These are phyloP conservation scores for Microdon myrmicae DNA, from an alignment of 2,888 invertebrate species.

Conservation along the genomic window DNA sequence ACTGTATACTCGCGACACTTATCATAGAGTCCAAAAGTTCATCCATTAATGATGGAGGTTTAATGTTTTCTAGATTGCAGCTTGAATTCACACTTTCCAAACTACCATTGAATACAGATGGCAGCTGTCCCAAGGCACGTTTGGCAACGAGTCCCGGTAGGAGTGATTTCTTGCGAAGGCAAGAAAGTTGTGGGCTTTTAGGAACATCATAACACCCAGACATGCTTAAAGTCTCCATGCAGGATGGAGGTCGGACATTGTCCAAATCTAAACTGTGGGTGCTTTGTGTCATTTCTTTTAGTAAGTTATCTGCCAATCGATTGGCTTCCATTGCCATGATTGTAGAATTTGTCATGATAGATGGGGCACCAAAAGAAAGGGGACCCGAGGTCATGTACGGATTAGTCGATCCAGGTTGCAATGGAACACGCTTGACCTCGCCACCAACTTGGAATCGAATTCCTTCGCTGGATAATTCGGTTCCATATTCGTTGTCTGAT, in stretches of 20 bases:
- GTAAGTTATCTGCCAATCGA: conserved; percentile 72
- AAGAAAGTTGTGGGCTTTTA: conserved; percentile 60
- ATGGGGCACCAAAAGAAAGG: conserved; percentile 69
- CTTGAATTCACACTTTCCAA: conserved; percentile 73
- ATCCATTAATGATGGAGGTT: conserved; percentile 86
- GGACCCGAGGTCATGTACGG: conserved; percentile 47
- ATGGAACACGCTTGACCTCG: conserved; percentile 58
- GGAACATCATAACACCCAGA: conserved; percentile 69
- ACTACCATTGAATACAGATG: conserved; percentile 68
- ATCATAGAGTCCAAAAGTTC: conserved; percentile 81
- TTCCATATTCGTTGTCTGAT: conserved; percentile 44
- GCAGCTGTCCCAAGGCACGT: conserved; percentile 72
- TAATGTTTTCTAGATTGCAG: conserved; percentile 81
- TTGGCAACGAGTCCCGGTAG: conserved; percentile 78
- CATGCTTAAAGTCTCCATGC: conserved; percentile 75
- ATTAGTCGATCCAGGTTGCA: conserved; percentile 44
- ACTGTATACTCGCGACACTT: conserved; percentile 85
- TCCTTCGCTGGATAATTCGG: conserved; percentile 44
- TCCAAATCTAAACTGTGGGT: conserved; percentile 78
- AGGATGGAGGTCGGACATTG: conserved; percentile 80
- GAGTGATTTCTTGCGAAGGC: conserved; percentile 75
- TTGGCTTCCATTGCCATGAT: conserved; percentile 81
- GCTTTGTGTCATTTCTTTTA: conserved; percentile 70
- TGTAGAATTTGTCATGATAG: conserved; percentile 74
- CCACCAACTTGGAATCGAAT: conserved; percentile 63